These are phyloP conservation scores for Dasypogon diadema DNA, from an alignment of 2,888 invertebrate genomes.

Conservation along the genomic window DNA sequence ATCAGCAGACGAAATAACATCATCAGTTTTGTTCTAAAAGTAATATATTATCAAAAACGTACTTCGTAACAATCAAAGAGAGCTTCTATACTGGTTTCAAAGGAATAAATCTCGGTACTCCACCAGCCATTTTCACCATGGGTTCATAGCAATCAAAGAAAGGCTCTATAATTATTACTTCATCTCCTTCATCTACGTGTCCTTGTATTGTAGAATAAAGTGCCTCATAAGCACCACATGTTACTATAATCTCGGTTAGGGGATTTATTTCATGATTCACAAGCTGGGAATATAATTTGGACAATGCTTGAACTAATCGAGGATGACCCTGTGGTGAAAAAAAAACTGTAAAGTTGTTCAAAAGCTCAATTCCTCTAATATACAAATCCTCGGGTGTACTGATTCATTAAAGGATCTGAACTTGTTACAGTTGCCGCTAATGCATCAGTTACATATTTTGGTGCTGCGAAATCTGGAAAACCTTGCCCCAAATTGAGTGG, in stretches of 20 bases:
- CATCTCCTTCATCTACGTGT: conserved; percentile 87
- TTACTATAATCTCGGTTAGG: conserved; percentile 87
- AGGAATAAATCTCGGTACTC: conserved; percentile 87
- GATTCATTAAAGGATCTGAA: conserved; percentile 83
- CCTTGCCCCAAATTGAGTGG: conserved; percentile 96
- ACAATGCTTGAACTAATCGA: conserved; percentile 84
- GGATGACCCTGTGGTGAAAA: conserved; percentile 83
- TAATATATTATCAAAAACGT: neutral
- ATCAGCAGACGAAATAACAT: conserved; percentile 77
- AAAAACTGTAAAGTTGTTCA: too few relatives aligned
- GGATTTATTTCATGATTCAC: conserved; percentile 84
- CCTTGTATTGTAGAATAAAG: conserved; percentile 87
- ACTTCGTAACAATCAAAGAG: neutral
- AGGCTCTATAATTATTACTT: conserved; percentile 97
- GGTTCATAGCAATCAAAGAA: conserved; percentile 98
- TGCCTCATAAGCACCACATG: conserved; percentile 95
- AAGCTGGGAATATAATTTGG: conserved; percentile 86
- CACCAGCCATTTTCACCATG: conserved; percentile 91
- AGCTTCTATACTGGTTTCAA: conserved; percentile 78
- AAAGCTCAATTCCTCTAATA: too few relatives aligned
- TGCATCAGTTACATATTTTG: conserved; percentile 83
- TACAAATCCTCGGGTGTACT: conserved; percentile 96
- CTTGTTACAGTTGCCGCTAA: conserved; percentile 76
- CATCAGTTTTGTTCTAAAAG: conserved; percentile 1
- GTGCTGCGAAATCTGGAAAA: conserved; percentile 92